Percentiles rank a stretch among this genome's conserved stretches.
Evolutionary conservation across 2,888 invertebrate genomes (phyloP).

Genomic region (Crossocerus cetratus): DNA sequence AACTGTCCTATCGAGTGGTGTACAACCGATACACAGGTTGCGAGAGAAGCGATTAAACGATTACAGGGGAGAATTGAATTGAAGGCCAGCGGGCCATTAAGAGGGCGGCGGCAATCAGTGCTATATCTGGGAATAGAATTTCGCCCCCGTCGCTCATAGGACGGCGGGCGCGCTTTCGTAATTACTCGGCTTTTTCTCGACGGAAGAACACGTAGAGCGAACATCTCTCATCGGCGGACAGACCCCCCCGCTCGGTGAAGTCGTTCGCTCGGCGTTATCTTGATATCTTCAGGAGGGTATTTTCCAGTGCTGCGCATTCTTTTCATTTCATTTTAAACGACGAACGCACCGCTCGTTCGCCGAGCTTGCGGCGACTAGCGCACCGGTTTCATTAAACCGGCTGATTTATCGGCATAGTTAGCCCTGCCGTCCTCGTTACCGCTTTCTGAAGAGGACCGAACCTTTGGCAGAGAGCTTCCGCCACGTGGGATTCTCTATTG

Average conservation of each 20-base stretch:
- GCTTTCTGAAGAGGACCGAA: constrained; percentile 43
- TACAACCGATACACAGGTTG: too few species aligned
- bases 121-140: constrained; percentile 14
- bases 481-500: constrained; percentile 34
- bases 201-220: constrained; percentile 18
- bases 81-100: background rate
- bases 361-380: constrained; percentile 61
- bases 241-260: constrained; percentile 29
- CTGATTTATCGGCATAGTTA: constrained; percentile 70
- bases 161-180: constrained; percentile 30
- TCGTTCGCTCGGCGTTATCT: constrained; percentile 62
- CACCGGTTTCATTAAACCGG: constrained; percentile 70
- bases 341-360: constrained; percentile 57
- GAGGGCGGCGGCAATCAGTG: background rate
- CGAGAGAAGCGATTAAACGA: background rate
- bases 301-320: constrained; percentile 59
- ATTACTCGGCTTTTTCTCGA: constrained; percentile 26
- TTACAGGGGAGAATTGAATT: background rate
- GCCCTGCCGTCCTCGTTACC: constrained; percentile 63
- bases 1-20: too few species aligned
- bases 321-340: constrained; percentile 64
- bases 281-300: constrained; percentile 67
- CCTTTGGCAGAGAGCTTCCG: constrained; percentile 44
- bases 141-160: constrained; percentile 14
- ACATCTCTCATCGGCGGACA: constrained; percentile 39